Percentiles rank a stretch among this genome's conserved stretches.
phyloP scores from a whole-genome alignment of 2,888 invertebrate species.

The Stratiomys singularior region DNA sequence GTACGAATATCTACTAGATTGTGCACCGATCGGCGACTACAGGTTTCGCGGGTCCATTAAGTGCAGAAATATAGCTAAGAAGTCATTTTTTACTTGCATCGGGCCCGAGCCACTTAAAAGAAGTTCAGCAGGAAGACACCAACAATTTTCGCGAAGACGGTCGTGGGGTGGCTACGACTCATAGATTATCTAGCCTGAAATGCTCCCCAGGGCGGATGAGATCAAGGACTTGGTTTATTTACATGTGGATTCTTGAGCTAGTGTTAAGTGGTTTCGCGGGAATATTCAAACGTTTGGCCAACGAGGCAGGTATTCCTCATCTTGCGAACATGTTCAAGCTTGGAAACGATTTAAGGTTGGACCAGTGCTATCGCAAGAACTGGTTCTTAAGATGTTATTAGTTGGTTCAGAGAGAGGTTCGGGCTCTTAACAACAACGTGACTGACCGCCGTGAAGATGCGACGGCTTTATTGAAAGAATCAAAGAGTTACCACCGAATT shows the following conservation, averaged over 20 bases:
- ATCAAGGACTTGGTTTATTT: conserved; percentile 42
- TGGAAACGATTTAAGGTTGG: no score
- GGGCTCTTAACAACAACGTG: no score
- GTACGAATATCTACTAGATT: neutral
- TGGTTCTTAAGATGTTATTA: no score
- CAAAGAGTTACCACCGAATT: no score
- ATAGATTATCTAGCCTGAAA: conserved; percentile 29
- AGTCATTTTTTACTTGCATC: neutral
- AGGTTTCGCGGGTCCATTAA: conserved; percentile 29
- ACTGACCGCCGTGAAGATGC: no score
- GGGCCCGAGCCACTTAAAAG: conserved; percentile 12
- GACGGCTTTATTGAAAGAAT: no score
- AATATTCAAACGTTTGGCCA: no score
- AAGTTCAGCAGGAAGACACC: conserved; percentile 3
- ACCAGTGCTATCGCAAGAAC: no score
- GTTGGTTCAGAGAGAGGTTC: no score
- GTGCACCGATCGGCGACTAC: neutral
- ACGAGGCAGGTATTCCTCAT: no score
- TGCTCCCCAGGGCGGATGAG: conserved; percentile 8
- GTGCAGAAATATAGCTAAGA: neutral
- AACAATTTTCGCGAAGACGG: neutral
- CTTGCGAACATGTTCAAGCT: no score
- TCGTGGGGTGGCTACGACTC: conserved; percentile 16
- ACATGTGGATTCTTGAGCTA: neutral
- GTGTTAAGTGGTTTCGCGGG: no score